These are phyloP conservation scores for Siniperca knerii DNA, from an alignment of 2,113 vertebrate genomes.

Conservation along the genomic window DNA sequence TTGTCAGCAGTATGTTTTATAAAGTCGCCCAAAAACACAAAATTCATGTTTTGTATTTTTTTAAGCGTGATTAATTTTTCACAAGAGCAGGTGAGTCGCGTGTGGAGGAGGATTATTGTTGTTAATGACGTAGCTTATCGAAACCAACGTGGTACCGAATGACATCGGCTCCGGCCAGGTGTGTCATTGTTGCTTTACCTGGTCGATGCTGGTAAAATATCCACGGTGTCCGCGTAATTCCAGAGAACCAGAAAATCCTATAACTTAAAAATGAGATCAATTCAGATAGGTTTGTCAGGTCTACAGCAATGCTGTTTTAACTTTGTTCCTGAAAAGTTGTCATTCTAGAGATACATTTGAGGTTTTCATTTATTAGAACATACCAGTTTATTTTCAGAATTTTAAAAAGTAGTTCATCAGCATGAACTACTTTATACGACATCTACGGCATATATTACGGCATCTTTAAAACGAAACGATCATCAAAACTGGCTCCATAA, in stretches of 20 bases:
- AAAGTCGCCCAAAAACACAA: no score
- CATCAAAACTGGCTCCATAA: neutral
- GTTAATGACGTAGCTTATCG: no score
- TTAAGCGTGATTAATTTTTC: no score
- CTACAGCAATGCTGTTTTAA: neutral
- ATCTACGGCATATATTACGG: neutral
- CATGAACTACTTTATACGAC: neutral
- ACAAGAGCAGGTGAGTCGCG: no score
- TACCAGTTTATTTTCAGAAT: slow-evolving; percentile 1
- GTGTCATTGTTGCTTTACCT: no score
- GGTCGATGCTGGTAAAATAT: no score
- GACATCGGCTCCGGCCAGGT: no score
- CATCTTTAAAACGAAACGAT: slow-evolving; percentile 5
- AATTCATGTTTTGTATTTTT: no score
- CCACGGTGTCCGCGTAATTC: no score
- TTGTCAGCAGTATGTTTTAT: no score
- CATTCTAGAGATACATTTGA: neutral
- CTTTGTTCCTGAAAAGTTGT: neutral
- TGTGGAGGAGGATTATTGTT: no score
- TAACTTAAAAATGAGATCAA: neutral
- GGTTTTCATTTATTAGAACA: neutral
- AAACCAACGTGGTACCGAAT: no score
- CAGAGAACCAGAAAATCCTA: neutral
- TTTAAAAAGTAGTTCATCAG: slow-evolving; percentile 17
- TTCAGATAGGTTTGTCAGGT: neutral